Percentiles rank a stretch among this genome's conserved stretches.
Conservation (phyloP, 2,888 invertebrate species). For the Schizotus pectinicornis region DNA sequence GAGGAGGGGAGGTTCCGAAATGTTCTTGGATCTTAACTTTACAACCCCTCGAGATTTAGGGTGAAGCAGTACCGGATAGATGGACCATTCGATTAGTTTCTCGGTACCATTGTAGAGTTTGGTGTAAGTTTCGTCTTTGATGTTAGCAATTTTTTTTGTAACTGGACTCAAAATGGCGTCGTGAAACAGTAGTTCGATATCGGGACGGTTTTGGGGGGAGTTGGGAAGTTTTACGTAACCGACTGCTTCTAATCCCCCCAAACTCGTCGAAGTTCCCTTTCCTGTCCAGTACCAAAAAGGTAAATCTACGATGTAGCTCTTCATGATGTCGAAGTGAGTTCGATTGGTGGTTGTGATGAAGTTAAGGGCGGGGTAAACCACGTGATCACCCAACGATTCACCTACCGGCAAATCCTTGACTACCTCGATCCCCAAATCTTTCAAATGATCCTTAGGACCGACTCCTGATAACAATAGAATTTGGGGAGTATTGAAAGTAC, state of each 20-base stretch:
- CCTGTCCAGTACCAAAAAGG: slow-evolving; percentile 40
- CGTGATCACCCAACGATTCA: slow-evolving; percentile 66
- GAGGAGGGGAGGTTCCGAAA: slow-evolving; percentile 44
- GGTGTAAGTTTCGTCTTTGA: slow-evolving; percentile 2
- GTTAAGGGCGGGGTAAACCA: slow-evolving; percentile 59
- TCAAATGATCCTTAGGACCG: slow-evolving; percentile 66
- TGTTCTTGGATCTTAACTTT: slow-evolving; percentile 40
- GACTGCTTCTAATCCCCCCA: slow-evolving; percentile 64
- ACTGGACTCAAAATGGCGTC: neutral
- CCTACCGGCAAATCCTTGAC: slow-evolving; percentile 71
- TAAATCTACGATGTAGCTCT: slow-evolving; percentile 58
- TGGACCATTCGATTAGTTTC: neutral
- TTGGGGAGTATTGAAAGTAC: slow-evolving; percentile 84
- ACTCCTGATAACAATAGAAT: slow-evolving; percentile 83
- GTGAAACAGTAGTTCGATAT: slow-evolving; percentile 69
- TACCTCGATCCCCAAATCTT: slow-evolving; percentile 62
- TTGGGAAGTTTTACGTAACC: slow-evolving; percentile 59
- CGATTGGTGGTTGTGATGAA: slow-evolving; percentile 23
- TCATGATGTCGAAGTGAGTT: slow-evolving; percentile 43
- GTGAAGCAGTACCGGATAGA: slow-evolving; percentile 38
- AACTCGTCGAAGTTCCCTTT: slow-evolving; percentile 61
- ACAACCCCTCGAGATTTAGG: slow-evolving; percentile 45
- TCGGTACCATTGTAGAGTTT: neutral
- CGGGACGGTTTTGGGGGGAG: slow-evolving; percentile 61
- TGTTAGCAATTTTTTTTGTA: slow-evolving; percentile 47